phyloP scores from a whole-genome alignment of 2,797 vertebrate species.

The Clarias fuscus region DNA sequence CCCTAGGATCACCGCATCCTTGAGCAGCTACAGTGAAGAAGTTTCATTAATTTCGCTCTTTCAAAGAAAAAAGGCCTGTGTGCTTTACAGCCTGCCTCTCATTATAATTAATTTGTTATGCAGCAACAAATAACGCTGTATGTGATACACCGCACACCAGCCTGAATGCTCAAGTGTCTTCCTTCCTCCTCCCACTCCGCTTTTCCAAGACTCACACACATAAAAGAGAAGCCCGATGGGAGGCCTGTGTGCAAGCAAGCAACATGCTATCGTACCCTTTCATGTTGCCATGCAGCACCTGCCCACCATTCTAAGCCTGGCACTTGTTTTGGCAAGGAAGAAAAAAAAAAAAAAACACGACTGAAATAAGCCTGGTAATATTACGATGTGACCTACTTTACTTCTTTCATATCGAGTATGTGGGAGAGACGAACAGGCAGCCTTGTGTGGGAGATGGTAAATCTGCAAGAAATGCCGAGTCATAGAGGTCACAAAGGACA shows the following conservation, averaged over 20 bases:
- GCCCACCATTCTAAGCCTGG: conserved; percentile 48
- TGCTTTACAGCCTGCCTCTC: neutral
- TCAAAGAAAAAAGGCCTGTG: neutral
- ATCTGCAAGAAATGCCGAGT: conserved; percentile 48
- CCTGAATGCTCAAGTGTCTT: neutral
- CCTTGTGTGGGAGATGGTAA: conserved; percentile 32
- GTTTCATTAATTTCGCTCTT: neutral
- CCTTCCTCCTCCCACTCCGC: neutral
- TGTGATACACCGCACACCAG: neutral
- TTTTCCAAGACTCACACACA: neutral
- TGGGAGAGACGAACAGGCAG: conserved; percentile 3
- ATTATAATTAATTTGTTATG: conserved; percentile 33
- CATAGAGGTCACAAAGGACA: conserved; percentile 49
- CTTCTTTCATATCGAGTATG: conserved; percentile 23
- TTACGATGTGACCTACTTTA: conserved; percentile 26
- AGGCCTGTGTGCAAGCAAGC: conserved; percentile 36
- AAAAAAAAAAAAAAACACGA: conserved; percentile 34
- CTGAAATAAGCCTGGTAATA: conserved; percentile 42
- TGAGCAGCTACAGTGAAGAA: neutral
- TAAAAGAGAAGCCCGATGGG: conserved; percentile 39
- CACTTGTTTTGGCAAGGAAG: conserved; percentile 32
- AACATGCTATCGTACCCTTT: conserved; percentile 47
- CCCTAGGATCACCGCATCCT: neutral
- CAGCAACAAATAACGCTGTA: conserved; percentile 20
- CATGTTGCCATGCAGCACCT: conserved; percentile 65